phyloP scores from a whole-genome alignment of 2,797 vertebrate species.

The Xenentodon cancila region DNA sequence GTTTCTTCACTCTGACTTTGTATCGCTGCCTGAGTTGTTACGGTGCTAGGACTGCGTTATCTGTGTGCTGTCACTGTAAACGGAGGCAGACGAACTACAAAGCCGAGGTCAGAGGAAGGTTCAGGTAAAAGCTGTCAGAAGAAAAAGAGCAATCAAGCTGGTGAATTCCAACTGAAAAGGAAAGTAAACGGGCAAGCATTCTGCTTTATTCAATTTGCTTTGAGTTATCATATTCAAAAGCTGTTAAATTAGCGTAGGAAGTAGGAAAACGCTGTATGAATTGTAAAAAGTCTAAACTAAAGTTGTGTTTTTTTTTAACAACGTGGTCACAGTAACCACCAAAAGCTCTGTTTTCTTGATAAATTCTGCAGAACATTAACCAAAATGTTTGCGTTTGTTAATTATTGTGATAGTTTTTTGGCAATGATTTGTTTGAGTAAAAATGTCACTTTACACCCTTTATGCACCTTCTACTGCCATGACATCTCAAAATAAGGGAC shows the following conservation, averaged over 20 bases:
- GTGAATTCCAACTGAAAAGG: no score
- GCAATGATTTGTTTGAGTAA: slow-evolving; percentile 9
- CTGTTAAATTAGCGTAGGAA: no score
- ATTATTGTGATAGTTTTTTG: neutral
- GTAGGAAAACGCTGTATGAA: no score
- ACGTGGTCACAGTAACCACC: no score
- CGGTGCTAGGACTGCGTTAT: slow-evolving; percentile 1
- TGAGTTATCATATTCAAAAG: no score
- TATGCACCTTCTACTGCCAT: slow-evolving; percentile 11
- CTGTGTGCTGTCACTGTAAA: slow-evolving; percentile 1
- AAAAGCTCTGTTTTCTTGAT: neutral
- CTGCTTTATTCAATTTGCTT: no score
- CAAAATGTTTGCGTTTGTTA: neutral
- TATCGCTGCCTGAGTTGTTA: neutral
- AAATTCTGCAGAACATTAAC: neutral
- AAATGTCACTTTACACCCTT: slow-evolving; percentile 1
- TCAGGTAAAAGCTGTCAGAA: no score
- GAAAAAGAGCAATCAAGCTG: no score
- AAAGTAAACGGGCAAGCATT: no score
- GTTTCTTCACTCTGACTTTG: neutral
- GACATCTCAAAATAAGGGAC: neutral
- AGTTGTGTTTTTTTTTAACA: no score
- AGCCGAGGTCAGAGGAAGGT: neutral
- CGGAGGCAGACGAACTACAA: neutral
- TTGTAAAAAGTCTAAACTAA: no score